These are phyloP conservation scores for Armadillidium nasatum DNA, from an alignment of 1,140 invertebrate species.

Conservation along the genomic window DNA sequence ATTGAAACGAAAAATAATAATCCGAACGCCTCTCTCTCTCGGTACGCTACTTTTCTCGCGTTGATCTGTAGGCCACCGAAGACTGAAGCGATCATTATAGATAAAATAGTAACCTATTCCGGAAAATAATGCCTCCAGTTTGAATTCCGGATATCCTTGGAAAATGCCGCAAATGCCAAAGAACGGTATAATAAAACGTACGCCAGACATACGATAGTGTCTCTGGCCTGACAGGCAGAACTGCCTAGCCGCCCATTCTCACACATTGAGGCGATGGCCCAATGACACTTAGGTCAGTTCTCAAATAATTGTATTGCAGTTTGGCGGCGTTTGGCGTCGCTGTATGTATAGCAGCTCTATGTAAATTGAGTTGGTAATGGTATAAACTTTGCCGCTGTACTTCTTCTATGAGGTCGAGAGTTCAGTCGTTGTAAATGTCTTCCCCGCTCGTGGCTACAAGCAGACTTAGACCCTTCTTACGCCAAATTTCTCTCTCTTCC, in stretches of 20 bases:
- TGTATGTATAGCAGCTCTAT: constrained; percentile 44
- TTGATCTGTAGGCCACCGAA: constrained; percentile 8
- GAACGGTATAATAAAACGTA: constrained; percentile 44
- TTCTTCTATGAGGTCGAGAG: constrained; percentile 26
- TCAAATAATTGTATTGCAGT: constrained; percentile 46
- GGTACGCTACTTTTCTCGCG: neutral
- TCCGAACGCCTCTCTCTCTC: neutral
- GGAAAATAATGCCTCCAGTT: constrained; percentile 32
- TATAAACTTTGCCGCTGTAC: constrained; percentile 35
- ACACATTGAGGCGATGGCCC: constrained; percentile 45
- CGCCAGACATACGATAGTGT: constrained; percentile 41
- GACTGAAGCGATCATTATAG: constrained; percentile 32
- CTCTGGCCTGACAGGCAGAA: constrained; percentile 41
- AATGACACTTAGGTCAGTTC: constrained; percentile 46
- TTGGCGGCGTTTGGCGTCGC: constrained; percentile 44
- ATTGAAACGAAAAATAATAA: constrained; percentile 8
- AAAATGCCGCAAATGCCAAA: constrained; percentile 45
- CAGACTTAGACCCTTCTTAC: neutral
- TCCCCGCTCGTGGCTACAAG: neutral
- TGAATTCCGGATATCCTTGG: constrained; percentile 44
- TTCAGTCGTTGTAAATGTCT: constrained; percentile 4
- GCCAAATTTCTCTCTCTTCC: neutral
- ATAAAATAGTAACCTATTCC: constrained; percentile 34
- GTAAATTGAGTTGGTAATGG: constrained; percentile 44
- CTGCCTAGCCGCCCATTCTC: constrained; percentile 44